A percentile compares a stretch with the other conserved stretches of the same genome.
phyloP scores from a whole-genome alignment of 1,140 invertebrate genomes.

The Laodelphax striatellus region DNA sequence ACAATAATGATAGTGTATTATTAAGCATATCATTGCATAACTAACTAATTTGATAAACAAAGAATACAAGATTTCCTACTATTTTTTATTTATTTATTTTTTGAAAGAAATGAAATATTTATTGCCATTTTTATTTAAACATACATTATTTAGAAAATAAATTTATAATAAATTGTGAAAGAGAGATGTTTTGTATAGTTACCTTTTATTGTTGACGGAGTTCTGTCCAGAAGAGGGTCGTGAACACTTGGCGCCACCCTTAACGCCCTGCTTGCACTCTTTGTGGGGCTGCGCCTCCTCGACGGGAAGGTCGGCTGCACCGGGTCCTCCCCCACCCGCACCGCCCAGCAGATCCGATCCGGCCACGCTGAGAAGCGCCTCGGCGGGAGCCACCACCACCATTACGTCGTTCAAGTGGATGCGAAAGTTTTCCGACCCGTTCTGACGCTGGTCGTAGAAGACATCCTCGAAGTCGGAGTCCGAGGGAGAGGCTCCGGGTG shows the following conservation, averaged over 20 bases:
- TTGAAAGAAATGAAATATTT: too few species aligned
- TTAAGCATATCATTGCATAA: too few species aligned
- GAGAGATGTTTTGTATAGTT: too few species aligned
- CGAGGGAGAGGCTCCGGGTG: neutral
- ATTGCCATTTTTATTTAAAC: too few species aligned
- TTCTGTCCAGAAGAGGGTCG: too few species aligned
- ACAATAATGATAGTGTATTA: too few species aligned
- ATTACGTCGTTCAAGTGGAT: slow-evolving; percentile 51
- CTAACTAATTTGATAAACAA: too few species aligned
- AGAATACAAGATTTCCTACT: too few species aligned
- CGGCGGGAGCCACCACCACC: slow-evolving; percentile 47
- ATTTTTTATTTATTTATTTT: too few species aligned
- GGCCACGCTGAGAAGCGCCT: slow-evolving; percentile 25
- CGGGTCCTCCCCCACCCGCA: neutral
- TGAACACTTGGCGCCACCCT: neutral
- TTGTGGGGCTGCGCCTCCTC: neutral
- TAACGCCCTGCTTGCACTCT: neutral
- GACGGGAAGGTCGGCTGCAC: neutral
- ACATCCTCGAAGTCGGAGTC: slow-evolving; percentile 6
- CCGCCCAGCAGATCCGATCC: neutral
- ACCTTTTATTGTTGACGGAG: too few species aligned
- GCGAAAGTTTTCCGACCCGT: slow-evolving; percentile 53
- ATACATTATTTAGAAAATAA: too few species aligned
- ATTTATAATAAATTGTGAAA: too few species aligned
- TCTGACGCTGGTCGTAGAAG: slow-evolving; percentile 52